Conservation (phyloP, 2,888 invertebrate genomes). For the Scaptomyza reducta region DNA sequence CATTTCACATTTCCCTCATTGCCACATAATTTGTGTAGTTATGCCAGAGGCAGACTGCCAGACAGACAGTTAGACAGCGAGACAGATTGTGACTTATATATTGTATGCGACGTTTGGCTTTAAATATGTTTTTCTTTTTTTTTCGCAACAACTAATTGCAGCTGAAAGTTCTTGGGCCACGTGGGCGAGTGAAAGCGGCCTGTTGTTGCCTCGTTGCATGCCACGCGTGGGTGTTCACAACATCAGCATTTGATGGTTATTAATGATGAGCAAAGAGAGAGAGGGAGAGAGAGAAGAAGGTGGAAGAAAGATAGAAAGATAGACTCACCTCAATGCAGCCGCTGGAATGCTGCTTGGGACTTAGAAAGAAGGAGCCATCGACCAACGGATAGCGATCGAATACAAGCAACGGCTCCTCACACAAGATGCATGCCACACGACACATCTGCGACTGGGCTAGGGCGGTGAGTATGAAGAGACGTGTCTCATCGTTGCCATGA, state of each 20-base stretch:
- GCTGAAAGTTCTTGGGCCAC: slow-evolving; percentile 66
- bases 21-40: slow-evolving; percentile 41
- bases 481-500: slow-evolving; percentile 98
- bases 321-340: slow-evolving; percentile 92
- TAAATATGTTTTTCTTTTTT: slow-evolving; percentile 8
- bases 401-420: slow-evolving; percentile 94
- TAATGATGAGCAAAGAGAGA: slow-evolving; percentile 56
- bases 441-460: slow-evolving; percentile 95
- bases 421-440: slow-evolving; percentile 93
- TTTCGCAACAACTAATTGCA: slow-evolving; percentile 70
- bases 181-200: slow-evolving; percentile 76
- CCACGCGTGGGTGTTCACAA: slow-evolving; percentile 53
- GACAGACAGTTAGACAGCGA: slow-evolving; percentile 4
- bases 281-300: background rate
- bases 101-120: slow-evolving; percentile 15
- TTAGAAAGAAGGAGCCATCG: slow-evolving; percentile 98
- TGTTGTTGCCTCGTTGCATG: background rate
- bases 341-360: slow-evolving; percentile 95
- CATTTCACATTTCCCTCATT: slow-evolving; percentile 28
- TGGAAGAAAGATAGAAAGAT: background rate
- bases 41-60: slow-evolving; percentile 1
- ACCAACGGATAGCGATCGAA: slow-evolving; percentile 99
- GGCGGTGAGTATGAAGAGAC: slow-evolving; percentile 97
- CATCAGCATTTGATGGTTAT: slow-evolving; percentile 60
- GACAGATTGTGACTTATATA: slow-evolving; percentile 40